Evolutionary conservation across 2,888 invertebrate genomes (phyloP), one percentile per base, ranked within the genome.

Genomic region (Drosophila infuscata): DNA sequence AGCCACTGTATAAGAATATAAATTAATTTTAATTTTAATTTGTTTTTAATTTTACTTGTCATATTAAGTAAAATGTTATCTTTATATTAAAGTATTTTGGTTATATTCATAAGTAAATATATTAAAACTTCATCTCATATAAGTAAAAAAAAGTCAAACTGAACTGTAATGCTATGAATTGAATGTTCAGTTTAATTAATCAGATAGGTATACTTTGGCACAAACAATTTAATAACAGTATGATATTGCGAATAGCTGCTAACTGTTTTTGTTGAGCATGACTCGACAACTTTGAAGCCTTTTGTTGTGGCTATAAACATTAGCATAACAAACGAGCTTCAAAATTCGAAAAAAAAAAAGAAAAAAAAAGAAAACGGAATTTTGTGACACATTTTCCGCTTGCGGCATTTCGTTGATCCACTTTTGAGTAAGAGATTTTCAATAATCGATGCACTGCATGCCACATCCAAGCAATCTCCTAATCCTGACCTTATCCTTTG

Each of bases 401-500:
- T 12, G 20, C 25, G 32, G 5, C 30, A 20, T 29, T 38, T 33
- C 11, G 54, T 56, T 36, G 56, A 79, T 62, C 60, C 79, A 77
- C 4, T 29, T 20, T 62, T 65, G 9, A n/a, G 25, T 53, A 43
- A 46, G 48, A 51, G 79, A 79, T 79, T 79, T 74, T 67, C 70
- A 63, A 79, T 77, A 67, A 56, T 69, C 48, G 57, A 62, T 78
- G 68, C 38, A 20, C 49, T 49, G 61, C 48, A 49, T 43, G 48
- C 57, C 33, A 36, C 20, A 4, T 6, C 7, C 15, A 8, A 25
- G 32, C 20, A 0, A 25, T 20, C 36, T 29, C 33, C 36, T 15
- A 29, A 15, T 38, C 17, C 20, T n/a, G 25, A 15, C 36, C 30
- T 48, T 53, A 70, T 59, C 63, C 79, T 74, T 69, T 76, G 87